Evolutionary conservation across 2,888 invertebrate species (phyloP), one percentile per base, ranked within the genome.

Genomic region (Oithona nana): DNA sequence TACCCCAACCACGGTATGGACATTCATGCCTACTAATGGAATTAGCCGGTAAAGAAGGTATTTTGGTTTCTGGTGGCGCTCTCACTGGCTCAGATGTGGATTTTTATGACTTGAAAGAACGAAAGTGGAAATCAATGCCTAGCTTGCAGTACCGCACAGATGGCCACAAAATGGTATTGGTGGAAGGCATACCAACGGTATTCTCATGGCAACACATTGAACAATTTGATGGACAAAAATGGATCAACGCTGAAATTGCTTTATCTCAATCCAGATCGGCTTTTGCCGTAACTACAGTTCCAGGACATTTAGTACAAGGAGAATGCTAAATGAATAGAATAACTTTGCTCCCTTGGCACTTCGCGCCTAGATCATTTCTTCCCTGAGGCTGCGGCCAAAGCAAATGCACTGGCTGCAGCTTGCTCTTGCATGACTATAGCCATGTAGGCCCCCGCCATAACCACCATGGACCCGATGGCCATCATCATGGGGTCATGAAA

Each of bases 131-230:
- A 28, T 22, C 28, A 3, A 20, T 59, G 16, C 20, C 28, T 3
- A 28, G 24, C 6, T 28, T 59, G 3, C 22, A 22, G 24, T 59
- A 50, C 28, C 48, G 49, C 6, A 49, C 49, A 2, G 62, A 62
- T 26, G 62, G 62, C 8, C 62, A 62, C 39, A 62, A 62, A 56
- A 55, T 62, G 62, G 56, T 54, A 11, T 16, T 62, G 8, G 48
- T 62, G 30, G 62, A 62, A 24, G 62, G 62, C 3, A 55, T 62
- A 29, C 62, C 62, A 29, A 62, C 56, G 1, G n/a, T 62, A n/a
- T 56, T 62, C 31, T 54, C 54, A 26, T 62, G 62, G 62, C 39
- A 62, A 39, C 28, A 57, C 24, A 62, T 62, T 56, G 54, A 56
- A 11, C 30, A 55, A 6, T 62, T 62, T 56, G 39, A 62, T 31